Base-by-base conservation (phyloP, 2,797 vertebrate genomes). In the Echeneis naucrates region DNA sequence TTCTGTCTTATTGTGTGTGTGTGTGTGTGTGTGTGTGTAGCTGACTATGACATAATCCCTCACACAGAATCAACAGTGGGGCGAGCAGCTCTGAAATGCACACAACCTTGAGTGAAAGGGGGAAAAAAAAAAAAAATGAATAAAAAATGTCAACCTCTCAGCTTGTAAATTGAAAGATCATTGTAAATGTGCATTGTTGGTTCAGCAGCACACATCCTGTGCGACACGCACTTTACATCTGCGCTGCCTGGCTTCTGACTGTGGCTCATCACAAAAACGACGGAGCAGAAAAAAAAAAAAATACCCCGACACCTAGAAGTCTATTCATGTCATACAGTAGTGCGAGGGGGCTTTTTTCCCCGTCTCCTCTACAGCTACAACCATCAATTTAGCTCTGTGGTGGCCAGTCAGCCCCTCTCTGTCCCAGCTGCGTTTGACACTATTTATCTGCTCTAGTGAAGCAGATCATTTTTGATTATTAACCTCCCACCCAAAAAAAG, bases 281-380 rank as follows among this genome's bases (percentile, higher is more conserved):
- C 87, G 83, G 87, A 83, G 87, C 86, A 81, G 80, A 51, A 65
- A 58, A 42, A 79, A 19, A 58, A 57, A 68, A 71, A 77, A 81
- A 33, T n/a, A n/a, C n/a, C n/a, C 35, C 52, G 75, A 90, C 89
- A 88, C 88, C 92, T 91, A 86, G 83, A 87, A 91, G 91, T 93
- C 92, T 94, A 92, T 95, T 94, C 76, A 90, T 88, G 88, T 94
- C 93, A 93, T 94, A 93, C 88, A 91, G 89, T 91, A 89, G 82
- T 87, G 76, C 58, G 81, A 85, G 82, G 85, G 79, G 80, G 60
- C 77, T 86, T 70, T 48, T 48, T 73, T 42, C 84, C 83, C 40
- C 78, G 51, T 86, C 92, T 92, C 87, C 87, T 90, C 86, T 75
- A 65, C 81, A 68, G 82, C 90, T 91, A 83, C 87, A 94, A 91